Conservation (phyloP, 1,140 invertebrate genomes). For the Eciton burchellii region DNA sequence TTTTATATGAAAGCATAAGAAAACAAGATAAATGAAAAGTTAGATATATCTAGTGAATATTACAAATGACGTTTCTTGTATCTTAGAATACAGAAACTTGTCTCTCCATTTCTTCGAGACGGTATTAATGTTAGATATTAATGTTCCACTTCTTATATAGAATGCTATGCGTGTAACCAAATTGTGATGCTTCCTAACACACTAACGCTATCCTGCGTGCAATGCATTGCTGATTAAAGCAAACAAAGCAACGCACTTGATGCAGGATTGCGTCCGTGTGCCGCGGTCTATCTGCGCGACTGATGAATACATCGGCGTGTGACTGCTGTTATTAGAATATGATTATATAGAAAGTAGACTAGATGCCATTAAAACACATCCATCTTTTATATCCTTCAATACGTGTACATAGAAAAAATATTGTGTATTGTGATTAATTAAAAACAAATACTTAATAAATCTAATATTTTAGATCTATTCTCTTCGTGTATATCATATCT, state of each 20-base stretch:
- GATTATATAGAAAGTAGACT: constrained; percentile 4
- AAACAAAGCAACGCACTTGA: constrained; percentile 85
- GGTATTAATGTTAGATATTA: constrained; percentile 35
- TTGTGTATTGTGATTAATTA: constrained; percentile 29
- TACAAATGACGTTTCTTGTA: constrained; percentile 40
- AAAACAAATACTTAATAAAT: constrained; percentile 42
- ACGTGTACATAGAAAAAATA: constrained; percentile 26
- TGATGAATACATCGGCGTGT: constrained; percentile 36
- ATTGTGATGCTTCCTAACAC: constrained; percentile 78
- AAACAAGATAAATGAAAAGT: constrained; percentile 16
- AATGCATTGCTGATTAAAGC: constrained; percentile 84
- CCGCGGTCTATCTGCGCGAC: constrained; percentile 61
- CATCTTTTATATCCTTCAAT: constrained; percentile 29
- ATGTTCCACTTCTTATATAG: constrained; percentile 7
- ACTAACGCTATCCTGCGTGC: constrained; percentile 84
- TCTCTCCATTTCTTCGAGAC: constrained; percentile 37
- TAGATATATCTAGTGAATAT: constrained; percentile 20
- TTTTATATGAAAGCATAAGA: constrained; percentile 67
- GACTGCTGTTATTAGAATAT: constrained; percentile 19
- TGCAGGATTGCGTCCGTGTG: constrained; percentile 84
- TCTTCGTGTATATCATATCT: constrained; percentile 7
- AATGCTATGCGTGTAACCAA: constrained; percentile 40
- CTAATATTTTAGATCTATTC: constrained; percentile 24
- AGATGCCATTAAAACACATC: constrained; percentile 4
- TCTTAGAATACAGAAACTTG: constrained; percentile 10